Percentiles rank a stretch among this genome's conserved stretches.
phyloP scores from a whole-genome alignment of 2,888 invertebrate genomes.

The Leucophenga montana region DNA sequence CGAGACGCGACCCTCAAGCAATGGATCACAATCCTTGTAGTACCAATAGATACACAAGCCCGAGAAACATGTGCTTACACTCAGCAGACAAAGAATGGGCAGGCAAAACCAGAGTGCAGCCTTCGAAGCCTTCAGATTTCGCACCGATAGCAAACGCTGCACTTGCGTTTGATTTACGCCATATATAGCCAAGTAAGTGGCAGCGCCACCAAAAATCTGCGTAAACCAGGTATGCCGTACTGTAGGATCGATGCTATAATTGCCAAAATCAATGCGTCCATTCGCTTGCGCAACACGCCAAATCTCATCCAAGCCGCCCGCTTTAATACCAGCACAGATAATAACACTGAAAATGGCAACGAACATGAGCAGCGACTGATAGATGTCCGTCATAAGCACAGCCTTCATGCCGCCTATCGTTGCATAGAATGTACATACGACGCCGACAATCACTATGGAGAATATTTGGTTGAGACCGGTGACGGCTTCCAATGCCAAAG shows the following conservation, averaged over 20 bases:
- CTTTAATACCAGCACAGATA: constrained; percentile 80
- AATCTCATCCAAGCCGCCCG: constrained; percentile 81
- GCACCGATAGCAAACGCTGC: constrained; percentile 82
- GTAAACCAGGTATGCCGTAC: constrained; percentile 89
- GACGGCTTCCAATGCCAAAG: constrained; percentile 89
- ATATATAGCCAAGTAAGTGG: constrained; percentile 86
- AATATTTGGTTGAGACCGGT: constrained; percentile 83
- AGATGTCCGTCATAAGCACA: constrained; percentile 88
- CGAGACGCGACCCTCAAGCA: constrained; percentile 76
- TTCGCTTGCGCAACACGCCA: constrained; percentile 82
- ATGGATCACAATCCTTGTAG: constrained; percentile 88
- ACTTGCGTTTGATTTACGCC: constrained; percentile 92
- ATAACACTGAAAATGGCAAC: constrained; percentile 86
- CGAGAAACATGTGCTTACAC: constrained; percentile 82
- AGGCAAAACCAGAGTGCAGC: constrained; percentile 85
- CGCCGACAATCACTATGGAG: constrained; percentile 79
- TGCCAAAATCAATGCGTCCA: constrained; percentile 80
- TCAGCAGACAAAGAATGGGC: constrained; percentile 84
- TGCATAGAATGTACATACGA: constrained; percentile 90
- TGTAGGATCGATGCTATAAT: constrained; percentile 85
- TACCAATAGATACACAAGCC: constrained; percentile 90
- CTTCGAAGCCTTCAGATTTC: constrained; percentile 81
- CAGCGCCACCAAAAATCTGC: constrained; percentile 84
- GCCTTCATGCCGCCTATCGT: constrained; percentile 94
- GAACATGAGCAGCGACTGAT: constrained; percentile 90